Evolutionary conservation across 37 sponge, comb jelly and placozoan species (phyloP).

Genomic region (Tethya wilhelma): DNA sequence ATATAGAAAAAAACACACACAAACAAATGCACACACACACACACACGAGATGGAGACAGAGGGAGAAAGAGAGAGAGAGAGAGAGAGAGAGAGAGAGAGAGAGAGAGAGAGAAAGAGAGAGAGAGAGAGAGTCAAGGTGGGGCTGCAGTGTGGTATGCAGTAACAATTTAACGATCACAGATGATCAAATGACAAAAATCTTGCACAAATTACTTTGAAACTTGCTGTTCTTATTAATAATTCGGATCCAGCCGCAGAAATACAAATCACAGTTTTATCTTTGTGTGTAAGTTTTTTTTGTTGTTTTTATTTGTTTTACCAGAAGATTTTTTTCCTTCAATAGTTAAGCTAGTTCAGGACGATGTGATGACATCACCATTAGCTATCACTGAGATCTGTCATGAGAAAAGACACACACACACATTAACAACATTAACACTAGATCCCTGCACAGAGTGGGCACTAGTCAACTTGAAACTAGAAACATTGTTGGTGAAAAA

Average conservation of each 20-base stretch:
- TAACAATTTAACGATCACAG: neutral
- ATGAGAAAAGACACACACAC: neutral
- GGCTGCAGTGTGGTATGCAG: neutral
- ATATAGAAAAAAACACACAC: too few relatives aligned
- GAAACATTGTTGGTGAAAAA: too few relatives aligned
- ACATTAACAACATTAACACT: neutral
- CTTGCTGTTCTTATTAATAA: neutral
- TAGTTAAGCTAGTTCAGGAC: neutral
- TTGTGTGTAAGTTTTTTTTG: neutral
- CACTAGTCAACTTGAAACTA: too few relatives aligned
- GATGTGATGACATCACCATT: neutral
- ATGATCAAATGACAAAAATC: neutral
- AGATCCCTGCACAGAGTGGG: too few relatives aligned
- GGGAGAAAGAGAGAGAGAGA: constrained; percentile 22
- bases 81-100: constrained; percentile 25
- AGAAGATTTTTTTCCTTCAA: neutral
- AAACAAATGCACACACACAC: too few relatives aligned
- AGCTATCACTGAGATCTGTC: constrained; percentile 13
- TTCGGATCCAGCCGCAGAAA: constrained; percentile 8
- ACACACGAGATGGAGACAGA: too few relatives aligned
- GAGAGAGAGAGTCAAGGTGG: neutral
- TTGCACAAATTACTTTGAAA: neutral
- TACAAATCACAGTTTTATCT: neutral
- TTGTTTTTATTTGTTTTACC: too few relatives aligned
- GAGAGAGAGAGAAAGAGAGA: neutral